Evolutionary conservation across 2,113 vertebrate genomes (phyloP).

Genomic region (Capricornis sumatraensis): DNA sequence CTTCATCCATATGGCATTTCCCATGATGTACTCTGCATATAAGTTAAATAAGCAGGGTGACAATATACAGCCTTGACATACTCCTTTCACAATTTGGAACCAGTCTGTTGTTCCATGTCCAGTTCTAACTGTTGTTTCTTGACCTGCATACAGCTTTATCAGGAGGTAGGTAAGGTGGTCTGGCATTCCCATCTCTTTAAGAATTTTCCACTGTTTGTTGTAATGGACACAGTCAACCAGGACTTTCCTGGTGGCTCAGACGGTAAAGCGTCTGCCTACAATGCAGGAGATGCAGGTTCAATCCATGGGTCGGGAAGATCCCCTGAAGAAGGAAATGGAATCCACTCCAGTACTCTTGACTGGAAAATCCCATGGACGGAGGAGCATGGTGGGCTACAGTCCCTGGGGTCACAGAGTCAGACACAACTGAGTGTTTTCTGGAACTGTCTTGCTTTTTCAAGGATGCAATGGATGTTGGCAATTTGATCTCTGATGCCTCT

Average conservation of each 20-base stretch:
- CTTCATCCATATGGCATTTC: neutral
- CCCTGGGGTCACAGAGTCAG: neutral
- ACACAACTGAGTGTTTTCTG: neutral
- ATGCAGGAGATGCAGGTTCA: fast-evolving
- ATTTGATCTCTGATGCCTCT: neutral
- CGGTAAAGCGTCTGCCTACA: fast-evolving
- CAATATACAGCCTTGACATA: neutral
- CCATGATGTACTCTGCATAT: neutral
- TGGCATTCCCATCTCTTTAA: neutral
- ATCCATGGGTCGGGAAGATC: neutral
- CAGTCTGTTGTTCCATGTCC: neutral
- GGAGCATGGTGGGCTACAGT: neutral
- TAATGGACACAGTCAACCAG: neutral
- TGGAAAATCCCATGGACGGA: neutral
- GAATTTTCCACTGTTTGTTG: neutral
- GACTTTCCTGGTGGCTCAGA: neutral
- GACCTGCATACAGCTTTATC: neutral
- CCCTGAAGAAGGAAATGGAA: neutral
- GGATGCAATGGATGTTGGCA: neutral
- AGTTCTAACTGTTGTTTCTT: neutral
- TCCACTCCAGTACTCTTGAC: neutral
- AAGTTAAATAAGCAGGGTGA: neutral
- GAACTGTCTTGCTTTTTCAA: neutral
- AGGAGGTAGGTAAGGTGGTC: neutral
- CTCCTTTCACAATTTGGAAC: neutral